Evolutionary conservation across 2,888 invertebrate species (phyloP), one percentile per base, ranked within the genome.

Genomic region (Lycaena phlaeas): DNA sequence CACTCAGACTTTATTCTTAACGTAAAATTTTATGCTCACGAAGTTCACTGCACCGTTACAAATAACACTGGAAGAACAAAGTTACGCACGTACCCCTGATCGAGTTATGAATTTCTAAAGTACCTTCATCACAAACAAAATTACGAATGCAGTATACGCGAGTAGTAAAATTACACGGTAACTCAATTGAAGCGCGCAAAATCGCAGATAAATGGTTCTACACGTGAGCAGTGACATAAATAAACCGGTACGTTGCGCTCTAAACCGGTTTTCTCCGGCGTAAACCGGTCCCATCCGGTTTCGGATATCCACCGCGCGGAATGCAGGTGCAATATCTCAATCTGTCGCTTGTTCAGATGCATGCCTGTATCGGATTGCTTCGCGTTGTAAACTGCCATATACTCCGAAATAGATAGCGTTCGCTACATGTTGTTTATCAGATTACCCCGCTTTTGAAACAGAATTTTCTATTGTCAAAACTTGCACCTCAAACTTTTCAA

Each of bases 251-350:
- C 25, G 38, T 25, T 38, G 36, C 31, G 42, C 38, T 38, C 30
- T 43, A 45, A 49, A 48, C 48, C 44, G 36, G 47, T 51, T 49
- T 45, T 43, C 41, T 40, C 44, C 34, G 40, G 41, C 40, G 41
- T 41, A 43, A 45, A 46, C 52, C 43, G 49, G 46, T 28, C 38
- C 42, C 42, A 49, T 51, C 49, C 48, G 49, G 51, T 48, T 46
- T 46, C 41, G 43, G 42, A 44, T 49, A 48, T 43, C 42, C 40
- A 46, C 44, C 42, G 42, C 29, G 44, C 40, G 46, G 44, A 43
- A 45, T 53, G 50, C 51, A 52, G 55, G 51, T 51, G 55, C 51
- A 51, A 50, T 53, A 49, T 51, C 51, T 50, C 55, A 54, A 53
- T 49, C 44, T 53, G 55, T 56, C 53, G 49, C 46, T 36, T 41